Percentiles rank a stretch among this genome's conserved stretches.
Evolutionary conservation across 2,113 vertebrate genomes (phyloP).

Genomic region (Brachirus orientalis): DNA sequence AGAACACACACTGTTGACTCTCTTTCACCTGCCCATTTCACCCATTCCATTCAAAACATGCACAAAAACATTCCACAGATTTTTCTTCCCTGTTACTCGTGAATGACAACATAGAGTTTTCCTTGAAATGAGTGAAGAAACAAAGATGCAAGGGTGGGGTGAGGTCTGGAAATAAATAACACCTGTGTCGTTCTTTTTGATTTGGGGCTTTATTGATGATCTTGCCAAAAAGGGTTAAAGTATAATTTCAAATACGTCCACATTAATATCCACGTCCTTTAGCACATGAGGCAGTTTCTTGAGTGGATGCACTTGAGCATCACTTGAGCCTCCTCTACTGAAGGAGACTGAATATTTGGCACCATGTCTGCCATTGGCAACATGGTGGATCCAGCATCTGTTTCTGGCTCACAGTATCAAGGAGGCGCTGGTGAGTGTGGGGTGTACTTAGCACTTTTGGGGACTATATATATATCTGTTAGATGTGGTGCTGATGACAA

Average conservation of each 20-base stretch:
- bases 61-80: conserved; percentile 22
- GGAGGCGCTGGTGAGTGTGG: conserved; percentile 43
- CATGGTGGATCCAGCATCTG: conserved; percentile 66
- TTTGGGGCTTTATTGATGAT: conserved; percentile 10
- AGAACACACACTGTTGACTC: conserved; percentile 27
- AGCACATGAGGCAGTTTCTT: conserved; percentile 36
- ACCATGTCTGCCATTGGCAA: conserved; percentile 54
- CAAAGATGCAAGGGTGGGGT: conserved; percentile 3
- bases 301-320: conserved; percentile 49
- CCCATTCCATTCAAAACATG: not conserved
- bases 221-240: conserved; percentile 18
- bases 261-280: conserved; percentile 21
- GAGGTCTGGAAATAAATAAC: conserved; percentile 22
- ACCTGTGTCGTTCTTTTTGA: conserved; percentile 22
- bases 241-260: conserved; percentile 9
- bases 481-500: conserved; percentile 18
- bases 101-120: conserved; percentile 22
- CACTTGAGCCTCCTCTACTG: conserved; percentile 40
- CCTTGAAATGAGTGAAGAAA: not conserved
- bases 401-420: conserved; percentile 54
- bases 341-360: conserved; percentile 60
- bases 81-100: conserved; percentile 16
- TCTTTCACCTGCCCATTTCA: conserved; percentile 40
- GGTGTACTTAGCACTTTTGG: conserved; percentile 45
- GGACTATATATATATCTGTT: conserved; percentile 28